A percentile compares a stretch with the other conserved stretches of the same genome.
phyloP scores from a whole-genome alignment of 2,113 vertebrate species.

The Tetrao urogallus region DNA sequence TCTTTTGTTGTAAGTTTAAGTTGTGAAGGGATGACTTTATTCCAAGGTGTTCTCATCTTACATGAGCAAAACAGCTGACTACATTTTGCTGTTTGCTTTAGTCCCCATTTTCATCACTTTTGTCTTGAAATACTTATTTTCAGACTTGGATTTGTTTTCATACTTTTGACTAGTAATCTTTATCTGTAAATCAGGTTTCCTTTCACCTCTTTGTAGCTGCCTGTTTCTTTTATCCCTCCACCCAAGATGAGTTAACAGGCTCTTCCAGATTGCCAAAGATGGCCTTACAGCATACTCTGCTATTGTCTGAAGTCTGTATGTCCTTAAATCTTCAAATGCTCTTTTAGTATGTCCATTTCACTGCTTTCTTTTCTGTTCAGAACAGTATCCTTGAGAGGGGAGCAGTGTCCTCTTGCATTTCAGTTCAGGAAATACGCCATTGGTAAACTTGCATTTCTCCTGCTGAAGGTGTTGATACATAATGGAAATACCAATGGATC shows the following conservation, averaged over 20 bases:
- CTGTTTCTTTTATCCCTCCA: background rate
- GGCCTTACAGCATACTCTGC: background rate
- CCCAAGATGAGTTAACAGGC: background rate
- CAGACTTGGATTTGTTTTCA: background rate
- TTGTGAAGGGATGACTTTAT: background rate
- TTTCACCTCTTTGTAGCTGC: background rate
- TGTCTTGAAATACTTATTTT: background rate
- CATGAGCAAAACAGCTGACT: background rate
- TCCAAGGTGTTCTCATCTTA: background rate
- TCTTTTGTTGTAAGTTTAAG: background rate
- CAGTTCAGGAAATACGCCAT: background rate
- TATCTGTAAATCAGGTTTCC: background rate
- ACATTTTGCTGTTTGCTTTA: background rate
- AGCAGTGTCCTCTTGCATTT: background rate
- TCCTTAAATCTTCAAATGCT: background rate
- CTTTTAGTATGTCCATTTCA: background rate
- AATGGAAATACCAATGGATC: background rate
- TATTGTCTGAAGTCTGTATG: background rate
- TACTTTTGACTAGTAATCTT: background rate
- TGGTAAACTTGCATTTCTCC: background rate
- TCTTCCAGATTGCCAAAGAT: background rate
- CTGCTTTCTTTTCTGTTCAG: conserved; percentile 6
- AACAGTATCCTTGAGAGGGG: background rate
- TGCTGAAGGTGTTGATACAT: background rate
- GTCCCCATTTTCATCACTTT: background rate